Evolutionary conservation across 2,888 invertebrate genomes (phyloP), one percentile per base, ranked within the genome.

Genomic region (Linnaemya tessellans): DNA sequence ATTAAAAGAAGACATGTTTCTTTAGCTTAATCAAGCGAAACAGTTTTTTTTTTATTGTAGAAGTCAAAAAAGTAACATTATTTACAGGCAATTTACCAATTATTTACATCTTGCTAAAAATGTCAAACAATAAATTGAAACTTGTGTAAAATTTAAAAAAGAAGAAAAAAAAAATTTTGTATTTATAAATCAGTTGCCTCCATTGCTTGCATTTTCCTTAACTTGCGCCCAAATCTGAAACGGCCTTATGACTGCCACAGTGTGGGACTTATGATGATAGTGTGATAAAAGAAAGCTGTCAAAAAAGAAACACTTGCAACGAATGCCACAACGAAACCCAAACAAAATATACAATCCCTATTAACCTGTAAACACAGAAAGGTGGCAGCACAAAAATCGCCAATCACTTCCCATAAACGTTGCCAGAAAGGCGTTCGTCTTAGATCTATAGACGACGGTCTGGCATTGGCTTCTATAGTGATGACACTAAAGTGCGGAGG

Each of bases 231-330:
- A 65, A 30, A 30, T 30, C 3, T 18, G 5, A 1, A 3, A 49
- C 10, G 30, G 4, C 56, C 49, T 5, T 58, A 46, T 22, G 67
- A 18, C 20, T 84, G 87, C 74, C 87, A 84, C 22, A 88, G 35
- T 49, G 87, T 84, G 10, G 88, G 87, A 84, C 87, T 89, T 10
- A 91, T 54, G 38, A 85, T 89, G 86, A 92, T 88, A 13, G 91
- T 89, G 83, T 89, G 90, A 87, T 92, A 92, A 84, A 92, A 92
- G 88, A 92, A 92, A 51, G 91, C 90, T 25, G 92, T 92, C 65
- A 92, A 86, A 60, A 92, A 92, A 35, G 91, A 91, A 78, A 90
- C 92, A 75, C 92, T 91, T 54, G 91, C 89, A 84, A 92, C 89
- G 80, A 92, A 92, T 20, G 91, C 92, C 43, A 90, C 64, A 78